Evolutionary conservation across 2,888 invertebrate genomes (phyloP).

Genomic region (Aphodius granarius): DNA sequence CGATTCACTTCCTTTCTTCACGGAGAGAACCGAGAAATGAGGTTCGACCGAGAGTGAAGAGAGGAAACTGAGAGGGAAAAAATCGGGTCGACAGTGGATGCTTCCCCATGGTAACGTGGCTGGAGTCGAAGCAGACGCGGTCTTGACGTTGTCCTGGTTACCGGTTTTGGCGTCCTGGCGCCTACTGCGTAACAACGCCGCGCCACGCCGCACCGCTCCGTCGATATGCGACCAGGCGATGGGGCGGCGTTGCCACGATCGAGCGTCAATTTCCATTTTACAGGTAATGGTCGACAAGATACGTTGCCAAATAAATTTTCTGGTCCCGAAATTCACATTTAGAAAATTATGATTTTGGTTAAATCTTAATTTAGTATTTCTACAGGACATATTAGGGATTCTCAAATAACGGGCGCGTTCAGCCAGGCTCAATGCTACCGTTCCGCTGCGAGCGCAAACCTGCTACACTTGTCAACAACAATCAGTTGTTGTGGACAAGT

Average conservation of each 20-base stretch:
- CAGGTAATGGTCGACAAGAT: too few relatives aligned
- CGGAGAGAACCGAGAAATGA: neutral
- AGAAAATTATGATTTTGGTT: too few relatives aligned
- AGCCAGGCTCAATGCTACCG: too few relatives aligned
- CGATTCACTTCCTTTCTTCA: neutral
- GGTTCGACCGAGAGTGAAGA: neutral
- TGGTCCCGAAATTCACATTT: too few relatives aligned
- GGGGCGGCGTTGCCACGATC: slow-evolving; percentile 26
- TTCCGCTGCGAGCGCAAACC: too few relatives aligned
- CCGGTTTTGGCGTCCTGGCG: slow-evolving; percentile 40
- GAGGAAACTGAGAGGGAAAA: slow-evolving; percentile 35
- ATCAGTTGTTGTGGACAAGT: too few relatives aligned
- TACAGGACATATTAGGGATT: too few relatives aligned
- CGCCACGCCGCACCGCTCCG: slow-evolving; percentile 42
- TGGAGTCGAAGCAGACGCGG: neutral
- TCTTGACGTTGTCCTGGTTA: slow-evolving; percentile 44
- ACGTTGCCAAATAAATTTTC: too few relatives aligned
- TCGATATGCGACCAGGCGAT: slow-evolving; percentile 2
- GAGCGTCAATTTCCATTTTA: slow-evolving; percentile 24
- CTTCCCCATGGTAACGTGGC: slow-evolving; percentile 20
- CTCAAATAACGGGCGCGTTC: too few relatives aligned
- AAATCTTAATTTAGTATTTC: too few relatives aligned
- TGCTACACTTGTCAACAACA: too few relatives aligned
- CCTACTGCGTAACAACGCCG: slow-evolving; percentile 48
- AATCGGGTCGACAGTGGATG: slow-evolving; percentile 38